Base-by-base conservation (phyloP, 1,140 invertebrate genomes). In the Chlorops oryzae region DNA sequence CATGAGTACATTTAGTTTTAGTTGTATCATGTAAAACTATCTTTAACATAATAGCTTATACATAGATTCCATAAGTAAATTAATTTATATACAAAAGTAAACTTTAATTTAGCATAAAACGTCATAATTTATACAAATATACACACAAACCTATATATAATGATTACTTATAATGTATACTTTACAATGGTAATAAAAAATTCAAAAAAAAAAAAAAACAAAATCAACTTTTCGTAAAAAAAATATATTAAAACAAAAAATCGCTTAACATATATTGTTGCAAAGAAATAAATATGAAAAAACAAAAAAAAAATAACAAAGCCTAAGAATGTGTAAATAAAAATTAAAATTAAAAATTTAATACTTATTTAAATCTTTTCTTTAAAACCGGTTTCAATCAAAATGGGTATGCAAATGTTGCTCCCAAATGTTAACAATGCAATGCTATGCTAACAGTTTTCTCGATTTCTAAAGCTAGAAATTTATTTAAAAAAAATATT, bases 81-180 rank as follows among this genome's bases (percentile, higher is more conserved):
- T 62, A 65, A 62, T 62, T 5, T 64, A 63, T 58, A 63, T 23
- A 39, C 15, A 7, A 7, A n/a, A 9, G 20, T 39, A 18, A 6
- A 18, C 13, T 18, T 10, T 18, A 13, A 39, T 7, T n/a, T 39
- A 6, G 13, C 13, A 6, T 10, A n/a, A n/a, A 9, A 6, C 13
- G 6, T 39, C 20, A 13, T 39, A 39, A n/a, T 9, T 32, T 32
- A 32, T n/a, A n/a, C n/a, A 32, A 32, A 9, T n/a, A n/a, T n/a
- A 39, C 20, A 39, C 7, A 39, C 10, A n/a, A n/a, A 39, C 38
- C 7, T 18, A 13, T 7, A 7, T 5, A 39, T 13, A 18, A 39
- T 18, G 15, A 39, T 18, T 13, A 56, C 50, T 49, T 47, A 27
- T 53, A 44, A 35, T 17, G 45, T 48, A 54, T 10, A 35, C 13